phyloP scores from a whole-genome alignment of 2,888 invertebrate species.

The Ceraclea dissimilis region DNA sequence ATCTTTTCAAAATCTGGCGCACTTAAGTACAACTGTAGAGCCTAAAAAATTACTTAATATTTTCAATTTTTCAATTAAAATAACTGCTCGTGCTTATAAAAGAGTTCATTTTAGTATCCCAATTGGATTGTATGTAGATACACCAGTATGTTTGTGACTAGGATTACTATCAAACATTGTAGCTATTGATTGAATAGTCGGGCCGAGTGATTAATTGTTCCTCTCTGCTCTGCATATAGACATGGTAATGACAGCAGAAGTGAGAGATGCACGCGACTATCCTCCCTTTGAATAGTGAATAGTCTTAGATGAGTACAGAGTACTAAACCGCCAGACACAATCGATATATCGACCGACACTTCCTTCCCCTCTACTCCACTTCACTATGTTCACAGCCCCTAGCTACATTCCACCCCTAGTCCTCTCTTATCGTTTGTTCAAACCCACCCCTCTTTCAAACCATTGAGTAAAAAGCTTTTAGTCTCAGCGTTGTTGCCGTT shows the following conservation, averaged over 20 bases:
- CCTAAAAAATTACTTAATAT: too few species aligned
- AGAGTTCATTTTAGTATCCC: too few species aligned
- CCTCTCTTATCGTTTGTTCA: slow-evolving; percentile 17
- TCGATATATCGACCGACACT: slow-evolving; percentile 35
- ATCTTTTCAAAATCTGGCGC: too few species aligned
- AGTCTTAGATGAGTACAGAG: slow-evolving; percentile 5
- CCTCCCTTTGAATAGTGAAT: not conserved
- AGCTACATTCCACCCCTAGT: slow-evolving; percentile 33
- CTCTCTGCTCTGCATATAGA: not conserved
- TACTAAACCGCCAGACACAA: slow-evolving; percentile 22
- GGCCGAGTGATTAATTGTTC: not conserved
- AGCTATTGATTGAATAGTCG: too few species aligned
- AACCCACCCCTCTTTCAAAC: slow-evolving; percentile 7
- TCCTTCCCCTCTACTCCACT: slow-evolving; percentile 34
- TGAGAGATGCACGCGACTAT: not conserved
- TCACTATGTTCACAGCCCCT: slow-evolving; percentile 28
- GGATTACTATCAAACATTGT: too few species aligned
- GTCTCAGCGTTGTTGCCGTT: slow-evolving; percentile 12
- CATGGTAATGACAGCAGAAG: not conserved
- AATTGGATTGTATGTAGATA: too few species aligned
- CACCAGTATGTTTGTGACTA: too few species aligned
- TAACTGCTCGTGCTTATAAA: too few species aligned
- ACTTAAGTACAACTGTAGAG: too few species aligned
- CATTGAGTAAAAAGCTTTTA: slow-evolving; percentile 14
- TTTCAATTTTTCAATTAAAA: too few species aligned